Percentiles rank a stretch among this genome's conserved stretches.
Evolutionary conservation across 2,888 invertebrate genomes (phyloP).

Genomic region (Ecliptopera silaceata): DNA sequence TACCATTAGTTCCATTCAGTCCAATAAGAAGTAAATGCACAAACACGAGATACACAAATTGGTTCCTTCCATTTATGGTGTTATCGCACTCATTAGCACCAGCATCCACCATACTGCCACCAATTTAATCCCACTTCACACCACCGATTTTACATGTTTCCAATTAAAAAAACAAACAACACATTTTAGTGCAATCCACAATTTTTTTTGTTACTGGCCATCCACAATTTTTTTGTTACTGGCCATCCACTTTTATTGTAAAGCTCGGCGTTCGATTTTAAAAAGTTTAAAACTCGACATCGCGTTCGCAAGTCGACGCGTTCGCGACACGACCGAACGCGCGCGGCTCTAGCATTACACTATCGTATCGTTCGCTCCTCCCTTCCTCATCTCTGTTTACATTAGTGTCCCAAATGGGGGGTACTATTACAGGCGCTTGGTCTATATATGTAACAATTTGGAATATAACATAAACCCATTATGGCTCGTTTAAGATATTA

Average conservation of each 20-base stretch:
- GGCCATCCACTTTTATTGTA: constrained; percentile 24
- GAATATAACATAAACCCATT: constrained; percentile 48
- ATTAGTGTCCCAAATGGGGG: constrained; percentile 75
- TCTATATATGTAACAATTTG: constrained; percentile 63
- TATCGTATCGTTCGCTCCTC: constrained; percentile 57
- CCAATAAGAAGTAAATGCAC: constrained; percentile 80
- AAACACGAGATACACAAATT: constrained; percentile 79
- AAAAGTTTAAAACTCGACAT: constrained; percentile 64
- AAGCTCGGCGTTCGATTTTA: constrained; percentile 19
- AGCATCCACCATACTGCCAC: constrained; percentile 81
- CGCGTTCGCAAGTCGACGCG: constrained; percentile 44
- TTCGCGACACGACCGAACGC: constrained; percentile 65
- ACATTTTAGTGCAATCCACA: constrained; percentile 23
- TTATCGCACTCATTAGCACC: constrained; percentile 80
- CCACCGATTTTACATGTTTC: constrained; percentile 68
- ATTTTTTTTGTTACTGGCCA: constrained; percentile 11
- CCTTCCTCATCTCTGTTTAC: constrained; percentile 76
- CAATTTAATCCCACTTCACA: constrained; percentile 68
- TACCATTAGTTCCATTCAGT: constrained; percentile 81
- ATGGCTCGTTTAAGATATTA: constrained; percentile 46
- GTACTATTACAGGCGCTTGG: constrained; percentile 58
- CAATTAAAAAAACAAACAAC: constrained; percentile 37
- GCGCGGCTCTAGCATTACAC: constrained; percentile 68
- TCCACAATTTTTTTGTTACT: constrained; percentile 18
- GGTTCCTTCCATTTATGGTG: constrained; percentile 79